Conservation (phyloP, 2,113 vertebrate genomes). For the Aplodontia rufa region DNA sequence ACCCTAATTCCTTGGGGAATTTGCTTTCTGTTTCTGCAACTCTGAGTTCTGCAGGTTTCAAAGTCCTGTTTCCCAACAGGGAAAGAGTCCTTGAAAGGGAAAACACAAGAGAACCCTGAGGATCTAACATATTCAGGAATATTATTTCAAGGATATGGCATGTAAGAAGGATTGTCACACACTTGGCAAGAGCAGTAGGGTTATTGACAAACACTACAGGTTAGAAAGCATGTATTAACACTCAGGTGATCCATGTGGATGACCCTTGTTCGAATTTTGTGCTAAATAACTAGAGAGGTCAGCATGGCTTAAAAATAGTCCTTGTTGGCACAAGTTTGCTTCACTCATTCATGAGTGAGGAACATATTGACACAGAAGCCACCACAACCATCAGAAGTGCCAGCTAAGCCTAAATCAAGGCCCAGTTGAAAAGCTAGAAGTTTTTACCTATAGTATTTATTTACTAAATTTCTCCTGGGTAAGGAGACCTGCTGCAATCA, state of each 20-base stretch:
- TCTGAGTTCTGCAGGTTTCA: not conserved
- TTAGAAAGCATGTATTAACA: not conserved
- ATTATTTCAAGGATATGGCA: not conserved
- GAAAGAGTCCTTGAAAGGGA: not conserved
- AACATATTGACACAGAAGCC: not conserved
- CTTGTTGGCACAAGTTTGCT: not conserved
- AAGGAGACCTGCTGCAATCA: not conserved
- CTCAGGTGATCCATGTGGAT: not conserved
- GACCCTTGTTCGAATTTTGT: not conserved
- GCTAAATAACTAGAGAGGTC: not conserved
- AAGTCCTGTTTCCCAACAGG: not conserved
- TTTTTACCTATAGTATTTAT: not conserved
- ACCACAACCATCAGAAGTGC: not conserved
- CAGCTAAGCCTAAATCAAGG: not conserved
- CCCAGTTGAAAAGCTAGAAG: fast-evolving
- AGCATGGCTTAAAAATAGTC: not conserved
- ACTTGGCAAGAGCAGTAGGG: not conserved
- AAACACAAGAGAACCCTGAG: not conserved
- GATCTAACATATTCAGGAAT: not conserved
- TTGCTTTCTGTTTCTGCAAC: not conserved
- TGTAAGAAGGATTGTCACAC: not conserved
- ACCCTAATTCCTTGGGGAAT: not conserved
- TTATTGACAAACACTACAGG: fast-evolving
- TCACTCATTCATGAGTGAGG: not conserved
- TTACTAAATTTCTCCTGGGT: not conserved